These are phyloP conservation scores for Thecocarcelia acutangulata DNA, from an alignment of 2,888 invertebrate genomes.

Conservation along the genomic window DNA sequence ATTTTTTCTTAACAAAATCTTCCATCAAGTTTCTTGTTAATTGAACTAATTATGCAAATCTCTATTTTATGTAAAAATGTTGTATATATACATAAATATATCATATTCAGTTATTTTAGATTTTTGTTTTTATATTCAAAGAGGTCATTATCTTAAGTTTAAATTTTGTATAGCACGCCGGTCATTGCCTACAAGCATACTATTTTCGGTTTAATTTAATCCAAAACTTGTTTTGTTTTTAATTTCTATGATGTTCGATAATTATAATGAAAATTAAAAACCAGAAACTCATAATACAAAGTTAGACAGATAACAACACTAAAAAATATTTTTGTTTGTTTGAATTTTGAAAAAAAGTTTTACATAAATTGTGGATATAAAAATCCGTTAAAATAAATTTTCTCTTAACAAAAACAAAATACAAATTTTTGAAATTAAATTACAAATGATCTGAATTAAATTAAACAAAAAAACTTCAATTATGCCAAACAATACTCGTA, in stretches of 20 bases:
- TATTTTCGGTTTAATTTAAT: slow-evolving; percentile 16
- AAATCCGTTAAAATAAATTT: slow-evolving; percentile 49
- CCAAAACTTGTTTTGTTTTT: slow-evolving; percentile 58
- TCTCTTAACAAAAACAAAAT: neutral
- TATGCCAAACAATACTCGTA: too few species aligned
- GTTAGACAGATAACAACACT: slow-evolving; percentile 50
- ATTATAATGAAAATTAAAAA: slow-evolving; percentile 43
- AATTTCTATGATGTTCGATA: slow-evolving; percentile 35
- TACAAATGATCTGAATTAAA: slow-evolving; percentile 32
- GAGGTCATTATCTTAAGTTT: slow-evolving; percentile 57
- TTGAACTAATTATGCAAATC: slow-evolving; percentile 24
- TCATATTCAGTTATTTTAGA: slow-evolving; percentile 18
- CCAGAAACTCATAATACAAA: slow-evolving; percentile 59
- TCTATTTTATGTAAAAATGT: neutral
- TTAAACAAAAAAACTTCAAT: neutral
- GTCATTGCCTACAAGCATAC: slow-evolving; percentile 60
- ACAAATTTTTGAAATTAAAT: slow-evolving; percentile 21
- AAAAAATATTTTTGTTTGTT: slow-evolving; percentile 22
- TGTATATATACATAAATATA: neutral
- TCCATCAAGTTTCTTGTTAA: neutral
- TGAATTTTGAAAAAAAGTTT: neutral
- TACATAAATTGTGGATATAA: slow-evolving; percentile 41
- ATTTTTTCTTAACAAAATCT: neutral
- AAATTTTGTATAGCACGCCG: slow-evolving; percentile 43
- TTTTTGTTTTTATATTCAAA: neutral